Conservation (phyloP, 2,797 vertebrate species). For the Morus bassanus region DNA sequence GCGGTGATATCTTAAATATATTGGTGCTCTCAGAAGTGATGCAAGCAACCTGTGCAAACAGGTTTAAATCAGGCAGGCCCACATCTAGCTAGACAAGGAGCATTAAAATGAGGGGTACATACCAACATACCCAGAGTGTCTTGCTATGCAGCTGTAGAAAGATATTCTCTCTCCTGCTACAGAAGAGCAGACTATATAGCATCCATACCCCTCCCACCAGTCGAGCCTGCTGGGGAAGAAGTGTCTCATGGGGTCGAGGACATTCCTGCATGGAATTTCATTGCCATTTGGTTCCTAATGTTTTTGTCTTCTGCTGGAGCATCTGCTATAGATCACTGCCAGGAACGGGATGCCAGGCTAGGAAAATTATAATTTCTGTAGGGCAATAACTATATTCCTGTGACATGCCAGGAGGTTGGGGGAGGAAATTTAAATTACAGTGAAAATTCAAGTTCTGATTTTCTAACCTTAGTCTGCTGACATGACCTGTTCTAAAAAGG, state of each 20-base stretch:
- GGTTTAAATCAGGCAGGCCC: background rate
- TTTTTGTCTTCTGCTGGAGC: conserved; percentile 24
- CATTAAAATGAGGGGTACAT: background rate
- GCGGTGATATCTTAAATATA: background rate
- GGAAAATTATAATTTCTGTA: conserved; percentile 32
- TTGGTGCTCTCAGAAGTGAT: background rate
- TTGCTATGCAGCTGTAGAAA: background rate
- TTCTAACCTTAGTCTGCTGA: background rate
- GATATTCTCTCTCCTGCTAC: background rate
- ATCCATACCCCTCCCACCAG: background rate
- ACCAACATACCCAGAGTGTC: accelerated
- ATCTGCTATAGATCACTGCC: conserved; percentile 37
- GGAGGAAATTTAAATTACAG: background rate
- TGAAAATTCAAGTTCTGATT: background rate
- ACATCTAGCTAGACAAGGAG: background rate
- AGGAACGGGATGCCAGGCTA: background rate
- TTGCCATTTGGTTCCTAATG: background rate
- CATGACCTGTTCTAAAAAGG: background rate
- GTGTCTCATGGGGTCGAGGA: background rate
- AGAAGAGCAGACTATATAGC: background rate
- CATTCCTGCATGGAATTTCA: background rate
- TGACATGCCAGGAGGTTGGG: background rate
- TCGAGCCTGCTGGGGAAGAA: background rate
- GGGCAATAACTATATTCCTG: background rate
- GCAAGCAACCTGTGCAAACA: background rate